Evolutionary conservation across 2,888 invertebrate species (phyloP), one percentile per base, ranked within the genome.

Genomic region (Keiferia lycopersicella): DNA sequence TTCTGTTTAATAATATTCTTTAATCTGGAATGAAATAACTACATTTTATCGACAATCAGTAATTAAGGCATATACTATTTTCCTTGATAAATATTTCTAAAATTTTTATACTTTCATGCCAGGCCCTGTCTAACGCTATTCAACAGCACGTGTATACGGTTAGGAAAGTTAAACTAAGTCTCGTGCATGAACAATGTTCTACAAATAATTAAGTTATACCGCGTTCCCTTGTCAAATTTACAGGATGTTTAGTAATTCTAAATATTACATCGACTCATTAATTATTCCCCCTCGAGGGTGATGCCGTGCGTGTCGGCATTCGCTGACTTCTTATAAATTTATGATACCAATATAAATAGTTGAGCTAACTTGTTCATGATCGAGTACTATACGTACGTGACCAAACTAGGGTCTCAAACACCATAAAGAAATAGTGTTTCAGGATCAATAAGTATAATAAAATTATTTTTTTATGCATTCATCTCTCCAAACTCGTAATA

Each of bases 301-400:
- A 69, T 71, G 50, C 16, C 72, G 77, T 82, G 78, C 83, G 82
- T 83, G 83, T 69, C 71, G 78, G 77, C 75, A 83, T 82, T 73
- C 77, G 58, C 61, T 71, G 75, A 80, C 78, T 85, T 83, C 82
- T 87, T 83, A 86, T 78, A 80, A 86, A 87, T 87, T 87, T 87
- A 87, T 86, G 85, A 83, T 81, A 82, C 83, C 80, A 86, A 86
- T 87, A 86, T 86, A 86, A 87, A 87, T 87, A 86, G 86, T 87
- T 86, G 61, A 67, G 73, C 71, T 71, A 80, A 83, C 81, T 82
- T 79, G 68, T 67, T 71, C 73, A 77, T 78, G 79, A 83, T 82
- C 77, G 79, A 82, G 75, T 78, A 68, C 71, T 26, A 6, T 34
- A 34, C 3, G 34, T 34, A 34, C 4, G 8, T 10, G 3, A 8